These are phyloP conservation scores for Euleptes europaea DNA, from an alignment of 2,113 vertebrate genomes.

Conservation along the genomic window DNA sequence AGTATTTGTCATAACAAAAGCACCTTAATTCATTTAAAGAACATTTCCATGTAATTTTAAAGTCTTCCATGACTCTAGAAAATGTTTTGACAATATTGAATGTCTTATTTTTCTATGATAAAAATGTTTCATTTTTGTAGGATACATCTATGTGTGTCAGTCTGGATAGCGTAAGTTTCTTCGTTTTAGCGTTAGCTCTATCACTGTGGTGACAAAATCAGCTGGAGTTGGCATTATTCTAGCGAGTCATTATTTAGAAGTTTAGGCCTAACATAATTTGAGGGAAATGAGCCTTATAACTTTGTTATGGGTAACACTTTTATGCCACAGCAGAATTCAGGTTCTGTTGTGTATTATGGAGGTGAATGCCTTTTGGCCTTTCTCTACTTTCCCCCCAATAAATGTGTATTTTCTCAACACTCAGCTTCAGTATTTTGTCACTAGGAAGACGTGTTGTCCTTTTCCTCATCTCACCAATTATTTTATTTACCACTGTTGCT, in stretches of 20 bases:
- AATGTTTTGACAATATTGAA: background rate
- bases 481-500: no score
- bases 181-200: background rate
- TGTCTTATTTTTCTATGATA: background rate
- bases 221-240: background rate
- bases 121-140: background rate
- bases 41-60: background rate
- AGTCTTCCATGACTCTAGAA: background rate
- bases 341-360: background rate
- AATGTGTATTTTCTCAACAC: background rate
- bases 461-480: no score
- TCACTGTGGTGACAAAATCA: background rate
- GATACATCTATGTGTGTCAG: background rate
- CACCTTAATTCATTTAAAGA: background rate
- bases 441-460: no score
- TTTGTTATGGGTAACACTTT: accelerated
- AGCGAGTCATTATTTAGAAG: accelerated
- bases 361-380: background rate
- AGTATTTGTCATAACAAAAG: background rate
- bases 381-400: background rate
- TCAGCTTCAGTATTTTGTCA: no score
- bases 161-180: background rate
- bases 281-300: background rate
- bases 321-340: background rate
- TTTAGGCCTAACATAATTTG: background rate